These are phyloP conservation scores for Gobiocypris rarus DNA, from an alignment of 2,113 vertebrate species.

Conservation along the genomic window DNA sequence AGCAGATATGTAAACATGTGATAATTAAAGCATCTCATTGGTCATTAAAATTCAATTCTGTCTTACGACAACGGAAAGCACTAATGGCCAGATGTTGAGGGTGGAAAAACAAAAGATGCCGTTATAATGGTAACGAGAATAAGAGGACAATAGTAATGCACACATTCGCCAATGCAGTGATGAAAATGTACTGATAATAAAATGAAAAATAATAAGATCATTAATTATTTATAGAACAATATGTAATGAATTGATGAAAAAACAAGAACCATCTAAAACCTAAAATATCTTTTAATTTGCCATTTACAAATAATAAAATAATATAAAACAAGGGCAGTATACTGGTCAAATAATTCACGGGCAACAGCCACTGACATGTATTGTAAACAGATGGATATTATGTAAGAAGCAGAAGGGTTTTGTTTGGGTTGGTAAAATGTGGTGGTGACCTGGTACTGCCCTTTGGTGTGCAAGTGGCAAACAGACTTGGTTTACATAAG, in stretches of 20 bases:
- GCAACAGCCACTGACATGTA: too few relatives aligned
- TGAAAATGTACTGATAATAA: not conserved
- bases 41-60: conserved; percentile 4
- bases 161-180: not conserved
- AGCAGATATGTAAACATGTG: conserved; percentile 11
- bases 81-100: conserved; percentile 17
- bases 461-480: not conserved
- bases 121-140: conserved; percentile 1
- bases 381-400: too few relatives aligned
- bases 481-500: not conserved
- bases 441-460: not conserved
- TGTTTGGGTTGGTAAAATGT: not conserved
- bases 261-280: not conserved
- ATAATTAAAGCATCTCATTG: conserved; percentile 34
- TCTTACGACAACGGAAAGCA: not conserved
- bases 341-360: too few relatives aligned
- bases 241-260: not conserved
- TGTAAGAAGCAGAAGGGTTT: not conserved
- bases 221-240: not conserved
- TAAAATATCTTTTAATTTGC: not conserved
- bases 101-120: not conserved
- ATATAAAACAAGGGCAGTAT: not conserved
- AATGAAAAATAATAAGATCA: not conserved
- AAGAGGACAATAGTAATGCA: not conserved
- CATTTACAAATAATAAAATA: not conserved